Percentiles rank a stretch among this genome's conserved stretches.
These are phyloP conservation scores for Sycophaga agraensis DNA, from an alignment of 1,140 invertebrate genomes.

Conservation along the genomic window DNA sequence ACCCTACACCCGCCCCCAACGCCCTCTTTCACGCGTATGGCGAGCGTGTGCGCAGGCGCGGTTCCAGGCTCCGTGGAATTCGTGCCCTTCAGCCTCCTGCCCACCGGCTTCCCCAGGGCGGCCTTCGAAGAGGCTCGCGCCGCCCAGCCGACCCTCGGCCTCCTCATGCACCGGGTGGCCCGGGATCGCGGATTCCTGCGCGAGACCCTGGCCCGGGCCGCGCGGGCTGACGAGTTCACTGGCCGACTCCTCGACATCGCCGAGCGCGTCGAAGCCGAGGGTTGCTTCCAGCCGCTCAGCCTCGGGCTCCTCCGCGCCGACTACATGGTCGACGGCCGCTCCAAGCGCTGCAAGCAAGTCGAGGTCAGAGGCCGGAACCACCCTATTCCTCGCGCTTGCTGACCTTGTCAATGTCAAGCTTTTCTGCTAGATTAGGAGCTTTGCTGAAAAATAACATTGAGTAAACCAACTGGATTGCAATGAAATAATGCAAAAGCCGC, in stretches of 20 bases:
- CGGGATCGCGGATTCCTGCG: constrained; percentile 81
- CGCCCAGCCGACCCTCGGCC: constrained; percentile 77
- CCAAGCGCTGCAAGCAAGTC: neutral
- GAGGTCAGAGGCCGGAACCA: constrained; percentile 12
- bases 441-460: too few relatives aligned
- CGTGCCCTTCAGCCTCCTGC: constrained; percentile 80
- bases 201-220: constrained; percentile 69
- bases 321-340: constrained; percentile 61
- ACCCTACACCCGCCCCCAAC: too few relatives aligned
- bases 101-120: constrained; percentile 76
- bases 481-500: too few relatives aligned
- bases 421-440: too few relatives aligned
- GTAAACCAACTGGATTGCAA: too few relatives aligned
- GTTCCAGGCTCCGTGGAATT: constrained; percentile 58
- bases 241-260: constrained; percentile 79
- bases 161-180: constrained; percentile 85
- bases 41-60: too few relatives aligned
- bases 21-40: too few relatives aligned
- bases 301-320: constrained; percentile 62
- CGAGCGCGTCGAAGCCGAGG: constrained; percentile 32
- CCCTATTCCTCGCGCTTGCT: too few relatives aligned
- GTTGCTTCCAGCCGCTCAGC: neutral
- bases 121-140: constrained; percentile 76
- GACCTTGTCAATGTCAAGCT: too few relatives aligned
- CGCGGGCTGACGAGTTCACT: constrained; percentile 86